Conservation (phyloP, 2,888 invertebrate species). For the Xylota segnis region DNA sequence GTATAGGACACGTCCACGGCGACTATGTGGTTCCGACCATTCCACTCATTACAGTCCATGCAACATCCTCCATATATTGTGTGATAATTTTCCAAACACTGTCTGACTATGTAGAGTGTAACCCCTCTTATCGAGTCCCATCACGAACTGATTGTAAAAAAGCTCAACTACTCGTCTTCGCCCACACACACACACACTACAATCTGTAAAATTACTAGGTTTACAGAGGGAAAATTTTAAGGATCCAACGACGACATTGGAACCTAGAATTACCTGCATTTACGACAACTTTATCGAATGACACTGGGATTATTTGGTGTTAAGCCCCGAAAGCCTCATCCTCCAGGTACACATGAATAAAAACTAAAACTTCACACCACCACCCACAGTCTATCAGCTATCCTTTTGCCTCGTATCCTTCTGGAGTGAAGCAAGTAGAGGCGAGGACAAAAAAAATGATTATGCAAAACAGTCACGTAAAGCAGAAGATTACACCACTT, state of each 20-base stretch:
- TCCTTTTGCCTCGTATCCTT: slow-evolving; percentile 24
- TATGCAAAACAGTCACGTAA: slow-evolving; percentile 77
- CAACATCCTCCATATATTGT: too few relatives aligned
- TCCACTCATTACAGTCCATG: too few relatives aligned
- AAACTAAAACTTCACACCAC: not conserved
- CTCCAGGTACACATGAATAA: slow-evolving; percentile 1
- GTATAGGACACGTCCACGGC: not conserved
- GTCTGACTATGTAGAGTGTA: slow-evolving; percentile 15
- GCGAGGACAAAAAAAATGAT: slow-evolving; percentile 39
- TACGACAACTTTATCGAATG: slow-evolving; percentile 69
- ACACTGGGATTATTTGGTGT: slow-evolving; percentile 71
- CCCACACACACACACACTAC: slow-evolving; percentile 13
- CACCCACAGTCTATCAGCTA: not conserved
- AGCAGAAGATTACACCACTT: slow-evolving; percentile 73
- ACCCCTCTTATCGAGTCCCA: slow-evolving; percentile 36
- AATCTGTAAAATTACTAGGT: slow-evolving; percentile 51
- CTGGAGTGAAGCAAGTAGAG: not conserved
- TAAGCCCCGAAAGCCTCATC: slow-evolving; percentile 49
- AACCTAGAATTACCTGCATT: slow-evolving; percentile 71
- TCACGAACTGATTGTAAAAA: slow-evolving; percentile 64
- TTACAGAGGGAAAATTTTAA: slow-evolving; percentile 41
- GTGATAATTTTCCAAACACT: slow-evolving; percentile 29
- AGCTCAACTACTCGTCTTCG: slow-evolving; percentile 43
- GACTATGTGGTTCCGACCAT: too few relatives aligned
- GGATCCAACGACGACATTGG: slow-evolving; percentile 31